Evolutionary conservation across 2,888 invertebrate species (phyloP).

Genomic region (Heteromurus nitidus): DNA sequence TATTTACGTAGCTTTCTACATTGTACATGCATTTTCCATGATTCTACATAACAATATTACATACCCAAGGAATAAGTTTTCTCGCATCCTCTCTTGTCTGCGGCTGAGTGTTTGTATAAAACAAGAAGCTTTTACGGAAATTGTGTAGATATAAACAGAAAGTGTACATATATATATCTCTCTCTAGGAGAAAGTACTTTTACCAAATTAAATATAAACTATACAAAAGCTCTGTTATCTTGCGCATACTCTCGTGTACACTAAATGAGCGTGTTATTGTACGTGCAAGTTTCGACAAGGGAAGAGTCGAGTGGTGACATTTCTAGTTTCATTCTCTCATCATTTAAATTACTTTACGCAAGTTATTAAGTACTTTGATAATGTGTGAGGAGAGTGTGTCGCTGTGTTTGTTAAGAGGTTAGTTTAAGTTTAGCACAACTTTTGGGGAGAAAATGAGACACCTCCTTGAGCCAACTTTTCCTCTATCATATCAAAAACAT

Average conservation of each 20-base stretch:
- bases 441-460: background rate
- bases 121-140: too few relatives aligned
- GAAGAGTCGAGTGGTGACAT: constrained; percentile 53
- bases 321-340: constrained; percentile 49
- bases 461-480: constrained; percentile 19
- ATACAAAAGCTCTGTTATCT: too few relatives aligned
- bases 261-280: background rate
- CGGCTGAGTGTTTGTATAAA: constrained; percentile 8
- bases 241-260: too few relatives aligned
- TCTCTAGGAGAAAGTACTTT: background rate
- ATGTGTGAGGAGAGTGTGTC: constrained; percentile 7
- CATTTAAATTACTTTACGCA: constrained; percentile 49
- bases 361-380: constrained; percentile 29
- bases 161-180: too few relatives aligned
- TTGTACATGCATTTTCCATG: constrained; percentile 1
- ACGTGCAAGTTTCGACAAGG: background rate
- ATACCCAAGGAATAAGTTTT: constrained; percentile 9
- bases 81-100: background rate
- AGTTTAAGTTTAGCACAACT: too few relatives aligned
- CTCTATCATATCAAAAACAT: background rate
- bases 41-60: background rate
- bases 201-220: background rate
- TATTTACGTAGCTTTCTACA: background rate
- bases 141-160: too few relatives aligned
- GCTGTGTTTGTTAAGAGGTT: background rate